Percentiles rank a stretch among this genome's conserved stretches.
Evolutionary conservation across 2,888 invertebrate genomes (phyloP).

Genomic region (Himalopsyche japonica): DNA sequence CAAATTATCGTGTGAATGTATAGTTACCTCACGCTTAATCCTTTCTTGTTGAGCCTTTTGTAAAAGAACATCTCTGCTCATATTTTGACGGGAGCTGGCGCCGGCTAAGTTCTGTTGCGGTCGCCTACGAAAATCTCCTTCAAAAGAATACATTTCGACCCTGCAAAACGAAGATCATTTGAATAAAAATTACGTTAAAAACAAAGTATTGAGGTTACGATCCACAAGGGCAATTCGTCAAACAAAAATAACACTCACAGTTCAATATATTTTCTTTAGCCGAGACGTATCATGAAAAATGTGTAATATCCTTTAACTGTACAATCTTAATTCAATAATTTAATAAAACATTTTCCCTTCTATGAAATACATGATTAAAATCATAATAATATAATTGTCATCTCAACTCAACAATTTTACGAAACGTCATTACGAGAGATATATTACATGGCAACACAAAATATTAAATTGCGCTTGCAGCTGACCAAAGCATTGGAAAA

Average conservation of each 20-base stretch:
- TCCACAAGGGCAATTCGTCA: not conserved
- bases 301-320: not conserved
- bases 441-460: not conserved
- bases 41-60: constrained; percentile 84
- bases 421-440: constrained; percentile 26
- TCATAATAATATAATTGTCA: not conserved
- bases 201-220: constrained; percentile 4
- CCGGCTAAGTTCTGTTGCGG: constrained; percentile 91
- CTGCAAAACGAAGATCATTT: not conserved
- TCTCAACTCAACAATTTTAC: constrained; percentile 24
- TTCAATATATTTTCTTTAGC: not conserved
- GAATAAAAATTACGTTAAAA: not conserved
- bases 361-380: not conserved
- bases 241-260: not conserved
- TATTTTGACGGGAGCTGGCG: constrained; percentile 72
- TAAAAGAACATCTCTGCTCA: constrained; percentile 70
- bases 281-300: not conserved
- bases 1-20: not conserved
- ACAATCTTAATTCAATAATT: not conserved
- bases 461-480: not conserved
- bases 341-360: not conserved
- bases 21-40: constrained; percentile 77
- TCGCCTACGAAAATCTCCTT: constrained; percentile 85
- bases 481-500: not conserved
- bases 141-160: constrained; percentile 74